Base-by-base conservation (phyloP, 2,888 invertebrate species). In the Cheilosia variabilis region DNA sequence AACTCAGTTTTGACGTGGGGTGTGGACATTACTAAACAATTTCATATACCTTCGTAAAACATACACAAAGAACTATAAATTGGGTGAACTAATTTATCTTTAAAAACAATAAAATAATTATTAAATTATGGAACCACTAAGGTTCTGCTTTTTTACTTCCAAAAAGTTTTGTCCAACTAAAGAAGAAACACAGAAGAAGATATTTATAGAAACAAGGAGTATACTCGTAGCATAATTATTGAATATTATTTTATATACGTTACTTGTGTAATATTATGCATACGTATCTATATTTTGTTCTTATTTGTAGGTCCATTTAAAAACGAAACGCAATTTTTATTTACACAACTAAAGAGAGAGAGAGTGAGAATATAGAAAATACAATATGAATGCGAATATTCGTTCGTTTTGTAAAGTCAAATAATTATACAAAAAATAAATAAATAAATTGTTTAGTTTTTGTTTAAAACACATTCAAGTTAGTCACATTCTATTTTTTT, bases 311-410 rank as follows among this genome's bases (percentile, higher is more conserved):
- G 45, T 41, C 31, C 9, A 66, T 34, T 58, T 37, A 69, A 68
- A 52, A 86, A 80, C 68, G 72, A 82, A 76, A 82, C 10, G 10
- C 9, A 24, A 10, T 15, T 52, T 52, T 41, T 88, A 82, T 86
- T 71, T 86, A 87, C 84, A 79, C 34, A 78, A 87, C 65, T 76
- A 81, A 87, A 87, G 71, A 81, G 75, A 87, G 69, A n/a, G n/a
- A 71, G 78, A 75, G 27, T 6, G 27, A 27, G 79, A 78, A 84
- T 69, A 81, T 87, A 80, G 78, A 73, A 81, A 83, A 86, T 80
- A 87, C 73, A 77, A 76, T 82, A 62, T 79, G 76, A 76, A 88
- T 81, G 87, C 88, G 87, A 79, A 68, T 76, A 68, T 76, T 63
- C 34, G 55, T 69, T 77, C 72, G 43, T 78, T 71, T 77, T 15